phyloP scores from a whole-genome alignment of 2,888 invertebrate species.

The Athalia circularis region DNA sequence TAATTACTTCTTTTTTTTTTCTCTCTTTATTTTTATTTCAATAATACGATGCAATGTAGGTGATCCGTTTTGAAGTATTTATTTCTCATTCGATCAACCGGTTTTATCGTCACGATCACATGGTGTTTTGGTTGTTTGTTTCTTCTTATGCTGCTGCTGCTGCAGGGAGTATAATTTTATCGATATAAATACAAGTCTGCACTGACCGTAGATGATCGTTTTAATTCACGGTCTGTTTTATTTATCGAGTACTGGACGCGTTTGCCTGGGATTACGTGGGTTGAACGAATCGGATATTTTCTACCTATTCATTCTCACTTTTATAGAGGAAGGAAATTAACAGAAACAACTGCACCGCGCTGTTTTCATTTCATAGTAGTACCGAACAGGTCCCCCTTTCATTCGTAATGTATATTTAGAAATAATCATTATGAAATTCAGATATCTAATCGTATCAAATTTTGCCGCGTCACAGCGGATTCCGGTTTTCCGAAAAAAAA shows the following conservation, averaged over 20 bases:
- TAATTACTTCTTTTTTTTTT: slow-evolving; percentile 35
- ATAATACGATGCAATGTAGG: not conserved
- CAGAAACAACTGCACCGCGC: not conserved
- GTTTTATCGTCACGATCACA: slow-evolving; percentile 1
- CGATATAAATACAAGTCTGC: slow-evolving; percentile 17
- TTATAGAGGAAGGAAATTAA: slow-evolving; percentile 5
- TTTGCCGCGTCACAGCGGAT: not conserved
- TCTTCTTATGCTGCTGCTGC: not conserved
- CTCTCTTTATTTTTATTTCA: slow-evolving; percentile 24
- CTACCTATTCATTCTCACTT: not conserved
- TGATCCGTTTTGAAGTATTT: not conserved
- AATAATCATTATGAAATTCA: slow-evolving; percentile 14
- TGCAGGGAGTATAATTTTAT: slow-evolving; percentile 3
- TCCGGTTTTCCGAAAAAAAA: too few relatives aligned
- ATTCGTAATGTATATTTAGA: slow-evolving; percentile 4
- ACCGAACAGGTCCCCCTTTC: not conserved
- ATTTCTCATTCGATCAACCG: slow-evolving; percentile 8
- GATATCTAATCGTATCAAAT: slow-evolving; percentile 8
- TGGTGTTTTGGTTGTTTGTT: not conserved
- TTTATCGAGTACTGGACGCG: slow-evolving; percentile 9
- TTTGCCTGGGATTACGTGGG: not conserved
- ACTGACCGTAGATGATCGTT: slow-evolving; percentile 16
- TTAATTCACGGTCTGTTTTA: slow-evolving; percentile 29
- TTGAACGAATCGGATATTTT: slow-evolving; percentile 24
- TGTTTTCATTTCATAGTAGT: slow-evolving; percentile 24